Conservation (phyloP, 1,140 invertebrate species). For the Micrasema minimum region DNA sequence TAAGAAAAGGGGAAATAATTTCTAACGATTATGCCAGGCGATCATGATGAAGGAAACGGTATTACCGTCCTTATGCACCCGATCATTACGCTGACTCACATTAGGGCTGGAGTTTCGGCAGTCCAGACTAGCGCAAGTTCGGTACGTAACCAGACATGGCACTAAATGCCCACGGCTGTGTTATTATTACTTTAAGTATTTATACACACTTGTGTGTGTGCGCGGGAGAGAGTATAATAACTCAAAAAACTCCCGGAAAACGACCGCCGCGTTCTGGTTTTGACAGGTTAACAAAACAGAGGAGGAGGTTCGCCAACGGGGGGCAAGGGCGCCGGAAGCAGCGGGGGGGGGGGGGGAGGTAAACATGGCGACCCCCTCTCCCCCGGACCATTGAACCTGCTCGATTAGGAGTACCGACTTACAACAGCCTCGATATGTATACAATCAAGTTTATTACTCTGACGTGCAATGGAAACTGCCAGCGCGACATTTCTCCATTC, state of each 20-base stretch:
- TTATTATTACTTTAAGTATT: conserved; percentile 43
- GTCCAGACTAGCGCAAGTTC: conserved; percentile 8
- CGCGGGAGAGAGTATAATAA: conserved; percentile 49
- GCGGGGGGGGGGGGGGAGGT: conserved; percentile 39
- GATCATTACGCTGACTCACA: conserved; percentile 34
- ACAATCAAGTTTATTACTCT: conserved; percentile 36
- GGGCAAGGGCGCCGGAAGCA: conserved; percentile 24
- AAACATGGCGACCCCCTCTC: conserved; percentile 46
- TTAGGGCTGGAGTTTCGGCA: neutral
- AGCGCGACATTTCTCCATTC: neutral
- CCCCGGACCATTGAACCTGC: conserved; percentile 51
- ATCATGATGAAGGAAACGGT: conserved; percentile 9
- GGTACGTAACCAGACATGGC: conserved; percentile 24
- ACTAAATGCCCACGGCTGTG: conserved; percentile 37
- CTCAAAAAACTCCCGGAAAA: conserved; percentile 54
- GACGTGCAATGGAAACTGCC: conserved; percentile 18
- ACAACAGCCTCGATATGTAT: conserved; percentile 25
- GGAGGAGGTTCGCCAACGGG: conserved; percentile 32
- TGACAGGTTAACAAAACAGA: conserved; percentile 54
- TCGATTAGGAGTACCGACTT: conserved; percentile 44
- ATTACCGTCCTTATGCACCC: neutral
- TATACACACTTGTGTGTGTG: conserved; percentile 39
- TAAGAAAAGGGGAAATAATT: conserved; percentile 39
- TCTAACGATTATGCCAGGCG: conserved; percentile 11
- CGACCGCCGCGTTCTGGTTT: conserved; percentile 52